These are phyloP conservation scores for Temnothorax longispinosus DNA, from an alignment of 1,140 invertebrate genomes.

Conservation along the genomic window DNA sequence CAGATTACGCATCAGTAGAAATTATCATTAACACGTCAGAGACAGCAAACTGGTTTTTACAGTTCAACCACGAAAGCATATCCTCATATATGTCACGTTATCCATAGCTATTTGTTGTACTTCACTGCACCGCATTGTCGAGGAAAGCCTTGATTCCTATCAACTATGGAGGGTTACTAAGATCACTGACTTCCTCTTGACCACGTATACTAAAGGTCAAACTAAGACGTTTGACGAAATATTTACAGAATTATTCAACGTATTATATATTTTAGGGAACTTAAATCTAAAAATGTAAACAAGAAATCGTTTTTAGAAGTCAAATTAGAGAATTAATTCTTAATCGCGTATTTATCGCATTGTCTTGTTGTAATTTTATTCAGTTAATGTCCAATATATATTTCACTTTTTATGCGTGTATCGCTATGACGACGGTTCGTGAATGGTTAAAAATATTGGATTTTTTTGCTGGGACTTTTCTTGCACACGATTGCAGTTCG, in stretches of 20 bases:
- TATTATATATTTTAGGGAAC: background rate
- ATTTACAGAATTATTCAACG: background rate
- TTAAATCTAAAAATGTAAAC: background rate
- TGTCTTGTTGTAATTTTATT: background rate
- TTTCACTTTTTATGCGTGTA: background rate
- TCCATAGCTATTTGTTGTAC: background rate
- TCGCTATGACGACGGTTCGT: background rate
- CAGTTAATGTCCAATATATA: background rate
- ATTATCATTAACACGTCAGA: slow-evolving; percentile 17
- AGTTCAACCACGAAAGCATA: background rate
- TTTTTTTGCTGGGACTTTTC: background rate
- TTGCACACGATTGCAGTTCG: background rate
- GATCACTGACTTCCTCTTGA: slow-evolving; percentile 13
- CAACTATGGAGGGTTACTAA: background rate
- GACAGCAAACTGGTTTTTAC: slow-evolving; percentile 8
- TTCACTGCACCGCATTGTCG: background rate
- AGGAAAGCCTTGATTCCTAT: slow-evolving; percentile 9
- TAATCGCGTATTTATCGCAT: background rate
- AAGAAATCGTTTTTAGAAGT: background rate
- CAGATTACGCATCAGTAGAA: background rate
- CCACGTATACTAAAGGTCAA: background rate
- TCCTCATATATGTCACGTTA: background rate
- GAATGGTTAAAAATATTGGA: background rate
- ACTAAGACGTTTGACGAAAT: background rate
- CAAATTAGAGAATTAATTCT: background rate